These are phyloP conservation scores for Lapara coniferarum DNA, from an alignment of 2,888 invertebrate genomes.

Conservation along the genomic window DNA sequence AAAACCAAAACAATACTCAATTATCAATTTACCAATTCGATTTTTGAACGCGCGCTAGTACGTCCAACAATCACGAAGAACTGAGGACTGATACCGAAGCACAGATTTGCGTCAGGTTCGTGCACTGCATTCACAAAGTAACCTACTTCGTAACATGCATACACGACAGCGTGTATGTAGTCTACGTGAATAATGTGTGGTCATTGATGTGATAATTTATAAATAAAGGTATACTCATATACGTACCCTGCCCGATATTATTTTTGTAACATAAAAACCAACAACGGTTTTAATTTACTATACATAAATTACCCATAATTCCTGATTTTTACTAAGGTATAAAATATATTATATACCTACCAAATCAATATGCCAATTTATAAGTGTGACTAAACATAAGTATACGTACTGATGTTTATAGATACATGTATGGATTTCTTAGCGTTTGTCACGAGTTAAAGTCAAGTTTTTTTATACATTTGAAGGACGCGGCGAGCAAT, in stretches of 20 bases:
- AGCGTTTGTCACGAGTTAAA: too few relatives aligned
- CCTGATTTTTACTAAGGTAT: too few relatives aligned
- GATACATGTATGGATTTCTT: too few relatives aligned
- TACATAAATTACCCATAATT: too few relatives aligned
- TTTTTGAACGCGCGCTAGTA: slow-evolving; percentile 30
- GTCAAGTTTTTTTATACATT: too few relatives aligned
- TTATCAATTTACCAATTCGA: not conserved
- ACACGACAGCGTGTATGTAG: not conserved
- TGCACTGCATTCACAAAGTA: slow-evolving; percentile 27
- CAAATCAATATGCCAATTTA: too few relatives aligned
- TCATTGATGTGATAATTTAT: not conserved
- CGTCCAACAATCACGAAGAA: slow-evolving; percentile 31
- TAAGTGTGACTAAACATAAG: too few relatives aligned
- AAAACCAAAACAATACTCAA: not conserved
- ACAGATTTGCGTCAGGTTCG: slow-evolving; percentile 4
- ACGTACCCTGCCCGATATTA: not conserved
- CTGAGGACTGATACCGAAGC: slow-evolving; percentile 29
- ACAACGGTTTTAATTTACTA: too few relatives aligned
- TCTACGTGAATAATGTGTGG: not conserved
- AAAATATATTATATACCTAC: too few relatives aligned
- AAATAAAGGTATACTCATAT: not conserved
- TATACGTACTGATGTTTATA: too few relatives aligned
- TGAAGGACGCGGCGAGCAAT: too few relatives aligned
- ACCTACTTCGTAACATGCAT: slow-evolving; percentile 25
- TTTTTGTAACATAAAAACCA: not conserved